Base-by-base conservation (phyloP, 2,113 vertebrate genomes). In the Regulus satrapa region DNA sequence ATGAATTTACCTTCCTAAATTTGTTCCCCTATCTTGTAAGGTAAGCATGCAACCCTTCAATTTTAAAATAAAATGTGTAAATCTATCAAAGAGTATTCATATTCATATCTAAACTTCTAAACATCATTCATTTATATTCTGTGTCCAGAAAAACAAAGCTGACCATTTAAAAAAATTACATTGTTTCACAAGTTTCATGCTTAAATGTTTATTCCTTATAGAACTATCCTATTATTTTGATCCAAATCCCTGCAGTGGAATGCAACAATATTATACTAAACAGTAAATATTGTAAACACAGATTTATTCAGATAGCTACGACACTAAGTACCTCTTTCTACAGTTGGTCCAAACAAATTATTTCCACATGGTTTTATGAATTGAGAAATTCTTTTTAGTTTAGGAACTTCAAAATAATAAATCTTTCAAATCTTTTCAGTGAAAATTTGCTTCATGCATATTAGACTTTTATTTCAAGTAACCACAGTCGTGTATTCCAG, bases 381-480 rank as follows among this genome's bases (percentile, higher is more conserved):
- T 19, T 88, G 73, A 63, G 4, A 94, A 40, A 55, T 59, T 64
- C 41, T 71, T 58, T 82, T 89, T 31, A 75, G 10, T 28, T 84
- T 79, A 96, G 52, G 45, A 59, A 89, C 36, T 85, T 12, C 8
- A 41, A 90, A 45, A 92, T 36, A 95, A 90, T 21, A 69, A 82
- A 75, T 59, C 24, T 92, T 76, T 72, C 34, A 82, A n/a, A n/a
- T n/a, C n/a, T n/a, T n/a, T 55, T 46, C 45, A 92, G 62, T 36
- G 51, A 94, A 43, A 76, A 96, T 59, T 71, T 61, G 31, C 40
- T 51, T n/a, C 29, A n/a, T 59, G 31, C 74, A 75, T 93, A 94
- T 95, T 80, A 90, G 64, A 85, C 58, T 48, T 96, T 87, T 79
- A n/a, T 23, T 95, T 87, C 63, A 84, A 82, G 56, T 74, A 96